phyloP scores from a whole-genome alignment of 2,797 vertebrate genomes.

The Cossypha caffra region DNA sequence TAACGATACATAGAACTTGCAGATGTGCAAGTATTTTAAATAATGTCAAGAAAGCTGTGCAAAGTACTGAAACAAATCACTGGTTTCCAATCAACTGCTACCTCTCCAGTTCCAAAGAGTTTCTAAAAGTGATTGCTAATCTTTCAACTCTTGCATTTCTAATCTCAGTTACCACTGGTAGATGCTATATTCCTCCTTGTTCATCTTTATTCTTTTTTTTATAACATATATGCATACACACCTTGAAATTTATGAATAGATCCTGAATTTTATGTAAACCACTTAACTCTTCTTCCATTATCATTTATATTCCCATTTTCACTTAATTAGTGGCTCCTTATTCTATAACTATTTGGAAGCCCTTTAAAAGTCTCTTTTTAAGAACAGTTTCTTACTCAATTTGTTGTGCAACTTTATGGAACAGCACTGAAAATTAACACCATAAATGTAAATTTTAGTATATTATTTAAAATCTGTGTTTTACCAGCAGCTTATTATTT shows the following conservation, averaged over 20 bases:
- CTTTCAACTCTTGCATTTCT: conserved; percentile 10
- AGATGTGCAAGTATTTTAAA: neutral
- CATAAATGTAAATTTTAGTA: neutral
- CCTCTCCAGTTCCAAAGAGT: neutral
- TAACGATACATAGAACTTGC: neutral
- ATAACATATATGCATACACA: neutral
- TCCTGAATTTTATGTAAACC: neutral
- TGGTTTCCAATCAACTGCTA: conserved; percentile 14
- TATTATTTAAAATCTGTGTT: neutral
- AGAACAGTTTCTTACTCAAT: neutral
- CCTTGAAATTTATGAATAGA: neutral
- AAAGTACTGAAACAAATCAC: neutral
- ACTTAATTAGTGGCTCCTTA: neutral
- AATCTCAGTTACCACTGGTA: neutral
- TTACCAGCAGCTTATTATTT: neutral
- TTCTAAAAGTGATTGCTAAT: conserved; percentile 1
- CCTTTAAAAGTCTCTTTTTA: neutral
- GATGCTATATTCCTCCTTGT: neutral
- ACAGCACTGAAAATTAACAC: accelerated
- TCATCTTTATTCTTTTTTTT: neutral
- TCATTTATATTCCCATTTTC: neutral
- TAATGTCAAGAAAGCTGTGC: neutral
- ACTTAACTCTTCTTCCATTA: neutral
- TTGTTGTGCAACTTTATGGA: neutral
- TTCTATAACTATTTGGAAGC: neutral